These are phyloP conservation scores for Agelas oroides DNA, from an alignment of 37 sponge, comb jelly and placozoan species.

Conservation along the genomic window DNA sequence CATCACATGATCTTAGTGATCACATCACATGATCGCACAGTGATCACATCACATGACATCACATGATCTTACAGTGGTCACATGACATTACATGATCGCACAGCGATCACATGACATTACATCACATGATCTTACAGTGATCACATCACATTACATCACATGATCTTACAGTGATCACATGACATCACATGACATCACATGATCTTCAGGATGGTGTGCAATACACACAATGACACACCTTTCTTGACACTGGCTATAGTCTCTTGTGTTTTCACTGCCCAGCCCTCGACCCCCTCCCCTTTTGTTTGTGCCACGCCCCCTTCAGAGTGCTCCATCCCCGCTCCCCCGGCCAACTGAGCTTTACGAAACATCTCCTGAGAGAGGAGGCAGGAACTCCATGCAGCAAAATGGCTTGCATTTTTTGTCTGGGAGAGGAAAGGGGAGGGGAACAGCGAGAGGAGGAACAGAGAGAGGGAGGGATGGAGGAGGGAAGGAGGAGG, in stretches of 20 bases:
- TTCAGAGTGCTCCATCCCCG: not conserved
- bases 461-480: no score
- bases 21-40: no score
- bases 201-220: no score
- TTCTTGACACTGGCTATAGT: constrained; percentile 3
- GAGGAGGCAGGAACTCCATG: constrained; percentile 58
- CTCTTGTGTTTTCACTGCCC: constrained; percentile 13
- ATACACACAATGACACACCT: not conserved
- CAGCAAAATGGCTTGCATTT: constrained; percentile 64
- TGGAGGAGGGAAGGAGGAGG: no score
- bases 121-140: not conserved
- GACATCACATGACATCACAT: no score
- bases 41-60: no score
- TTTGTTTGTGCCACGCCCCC: not conserved
- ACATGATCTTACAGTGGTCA: no score
- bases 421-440: constrained; percentile 39
- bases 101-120: no score
- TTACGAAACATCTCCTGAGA: constrained; percentile 57
- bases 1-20: no score
- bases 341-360: constrained; percentile 32
- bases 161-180: not conserved
- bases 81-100: no score
- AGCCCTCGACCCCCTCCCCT: constrained; percentile 1
- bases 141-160: not conserved
- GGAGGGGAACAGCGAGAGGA: no score